These are phyloP conservation scores for Rhopilema esculentum DNA, from an alignment of 30 jellyfish, hydroid and myxozoan genomes.

Conservation along the genomic window DNA sequence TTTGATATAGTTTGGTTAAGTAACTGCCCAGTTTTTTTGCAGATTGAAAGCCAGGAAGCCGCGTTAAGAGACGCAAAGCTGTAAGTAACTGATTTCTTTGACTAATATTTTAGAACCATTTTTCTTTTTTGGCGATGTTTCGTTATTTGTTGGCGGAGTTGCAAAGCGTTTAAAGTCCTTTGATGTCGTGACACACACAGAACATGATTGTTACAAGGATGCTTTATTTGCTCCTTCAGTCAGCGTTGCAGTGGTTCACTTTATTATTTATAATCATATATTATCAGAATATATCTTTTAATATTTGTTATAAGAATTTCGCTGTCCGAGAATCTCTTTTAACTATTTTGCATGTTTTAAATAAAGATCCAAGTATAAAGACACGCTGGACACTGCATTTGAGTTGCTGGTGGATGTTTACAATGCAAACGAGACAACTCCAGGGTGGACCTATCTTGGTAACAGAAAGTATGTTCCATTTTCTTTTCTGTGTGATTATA, in stretches of 20 bases:
- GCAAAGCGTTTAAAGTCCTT: too few relatives aligned
- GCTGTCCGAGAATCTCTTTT: background rate
- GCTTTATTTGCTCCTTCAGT: too few relatives aligned
- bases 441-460: constrained; percentile 88
- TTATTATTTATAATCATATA: too few relatives aligned
- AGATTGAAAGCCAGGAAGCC: background rate
- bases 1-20: too few relatives aligned
- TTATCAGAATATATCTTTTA: too few relatives aligned
- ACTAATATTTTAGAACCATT: background rate
- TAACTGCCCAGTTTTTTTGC: too few relatives aligned
- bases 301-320: too few relatives aligned
- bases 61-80: background rate
- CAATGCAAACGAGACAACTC: constrained; percentile 83
- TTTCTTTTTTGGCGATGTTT: background rate
- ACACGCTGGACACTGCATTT: constrained; percentile 56
- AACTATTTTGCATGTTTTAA: background rate
- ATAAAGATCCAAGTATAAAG: constrained; percentile 2
- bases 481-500: constrained; percentile 1
- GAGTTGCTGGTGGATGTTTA: constrained; percentile 52
- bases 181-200: too few relatives aligned
- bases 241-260: too few relatives aligned
- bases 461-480: constrained; percentile 62
- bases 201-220: too few relatives aligned
- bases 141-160: too few relatives aligned
- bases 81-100: background rate